phyloP scores from a whole-genome alignment of 2,888 invertebrate species.

The Melanotus villosus region DNA sequence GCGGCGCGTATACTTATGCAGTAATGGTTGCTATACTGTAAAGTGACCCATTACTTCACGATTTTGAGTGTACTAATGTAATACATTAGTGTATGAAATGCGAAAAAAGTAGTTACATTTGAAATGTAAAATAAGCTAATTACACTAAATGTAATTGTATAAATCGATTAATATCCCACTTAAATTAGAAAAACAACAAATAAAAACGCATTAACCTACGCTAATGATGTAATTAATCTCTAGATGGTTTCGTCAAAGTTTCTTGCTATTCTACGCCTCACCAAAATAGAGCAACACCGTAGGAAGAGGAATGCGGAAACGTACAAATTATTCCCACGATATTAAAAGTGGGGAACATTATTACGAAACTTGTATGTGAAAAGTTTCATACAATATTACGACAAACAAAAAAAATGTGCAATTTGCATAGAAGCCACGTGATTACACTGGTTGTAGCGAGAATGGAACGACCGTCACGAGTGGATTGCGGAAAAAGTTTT shows the following conservation, averaged over 20 bases:
- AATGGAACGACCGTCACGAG: slow-evolving; percentile 13
- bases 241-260: background rate
- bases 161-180: no score
- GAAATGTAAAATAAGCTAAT: no score
- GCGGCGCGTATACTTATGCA: no score
- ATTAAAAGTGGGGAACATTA: slow-evolving; percentile 19
- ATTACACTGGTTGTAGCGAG: slow-evolving; percentile 15
- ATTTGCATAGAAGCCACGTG: slow-evolving; percentile 29
- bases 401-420: slow-evolving; percentile 23
- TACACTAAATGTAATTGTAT: no score
- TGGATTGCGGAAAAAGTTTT: slow-evolving; percentile 18
- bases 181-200: no score
- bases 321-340: slow-evolving; percentile 22
- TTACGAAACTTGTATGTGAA: slow-evolving; percentile 21
- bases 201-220: no score
- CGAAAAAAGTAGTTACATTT: no score
- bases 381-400: slow-evolving; percentile 21
- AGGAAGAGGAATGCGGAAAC: background rate
- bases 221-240: background rate
- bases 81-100: no score
- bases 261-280: background rate
- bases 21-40: no score
- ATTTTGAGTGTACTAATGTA: no score
- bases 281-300: background rate
- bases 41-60: no score